These are phyloP conservation scores for Harpegnathos saltator DNA, from an alignment of 1,140 invertebrate species.

Conservation along the genomic window DNA sequence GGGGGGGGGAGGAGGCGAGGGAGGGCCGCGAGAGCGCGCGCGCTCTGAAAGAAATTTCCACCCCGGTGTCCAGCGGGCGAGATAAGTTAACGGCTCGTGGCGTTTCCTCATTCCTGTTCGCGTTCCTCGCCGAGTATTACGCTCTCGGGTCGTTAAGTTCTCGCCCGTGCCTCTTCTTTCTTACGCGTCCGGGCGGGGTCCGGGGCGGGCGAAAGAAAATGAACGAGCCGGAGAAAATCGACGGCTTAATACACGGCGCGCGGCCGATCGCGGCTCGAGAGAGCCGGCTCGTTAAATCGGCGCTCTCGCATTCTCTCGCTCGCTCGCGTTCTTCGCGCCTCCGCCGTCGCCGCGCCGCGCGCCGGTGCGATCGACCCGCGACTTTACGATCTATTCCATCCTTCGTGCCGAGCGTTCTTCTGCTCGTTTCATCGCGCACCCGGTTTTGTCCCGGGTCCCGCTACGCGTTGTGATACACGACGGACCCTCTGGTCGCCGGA, in stretches of 20 bases:
- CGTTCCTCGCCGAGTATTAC: constrained; percentile 59
- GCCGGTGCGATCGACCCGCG: constrained; percentile 25
- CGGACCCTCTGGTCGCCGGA: not conserved
- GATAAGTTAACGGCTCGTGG: constrained; percentile 63
- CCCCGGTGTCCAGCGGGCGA: constrained; percentile 7
- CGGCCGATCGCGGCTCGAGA: not conserved
- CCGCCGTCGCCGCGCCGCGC: not conserved
- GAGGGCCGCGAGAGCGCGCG: too few species aligned
- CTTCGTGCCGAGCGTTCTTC: constrained; percentile 5
- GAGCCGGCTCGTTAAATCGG: constrained; percentile 45
- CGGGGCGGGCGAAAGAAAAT: constrained; percentile 39
- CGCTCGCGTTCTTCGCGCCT: too few species aligned
- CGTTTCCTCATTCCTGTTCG: constrained; percentile 68
- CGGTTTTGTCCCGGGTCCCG: constrained; percentile 10
- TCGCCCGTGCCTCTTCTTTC: constrained; percentile 31
- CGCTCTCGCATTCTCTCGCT: not conserved
- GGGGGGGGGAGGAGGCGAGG: too few species aligned
- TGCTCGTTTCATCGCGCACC: not conserved
- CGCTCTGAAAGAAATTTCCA: too few species aligned
- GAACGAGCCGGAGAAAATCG: constrained; percentile 54
- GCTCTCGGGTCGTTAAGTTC: constrained; percentile 59
- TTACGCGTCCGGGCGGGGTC: constrained; percentile 17
- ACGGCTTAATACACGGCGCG: constrained; percentile 32
- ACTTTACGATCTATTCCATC: constrained; percentile 47
- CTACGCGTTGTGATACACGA: not conserved